Evolutionary conservation across 2,888 invertebrate species (phyloP), one percentile per base, ranked within the genome.

Genomic region (Graphium colonna): DNA sequence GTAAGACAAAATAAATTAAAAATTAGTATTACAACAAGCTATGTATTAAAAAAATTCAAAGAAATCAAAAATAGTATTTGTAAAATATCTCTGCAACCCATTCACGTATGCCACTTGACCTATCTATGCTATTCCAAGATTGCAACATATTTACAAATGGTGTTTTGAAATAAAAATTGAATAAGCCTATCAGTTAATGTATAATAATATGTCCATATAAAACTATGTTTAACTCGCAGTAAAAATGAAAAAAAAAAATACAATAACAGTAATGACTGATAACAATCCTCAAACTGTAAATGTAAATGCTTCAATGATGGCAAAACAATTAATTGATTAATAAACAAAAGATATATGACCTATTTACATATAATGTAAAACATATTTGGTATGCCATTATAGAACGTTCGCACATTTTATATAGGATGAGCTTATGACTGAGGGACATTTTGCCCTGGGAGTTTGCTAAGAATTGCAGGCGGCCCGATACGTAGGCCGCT

Each of bases 231-330:
- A 28, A 51, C 13, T 4, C 36, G n/a, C 12, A 36, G 13, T 36
- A n/a, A 31, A 7, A 31, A 31, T 21, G 21, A 21, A 50, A 43
- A 43, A 41, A 15, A 36, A 49, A 49, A 31, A 18, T 31, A 28
- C 48, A 49, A 49, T 45, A 40, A 45, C 18, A 18, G 36, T 45
- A 54, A 31, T 41, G 53, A 54, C 44, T 49, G 49, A 13, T 45
- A 54, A 49, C 49, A 45, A 44, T 18, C 43, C 42, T 52, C 17
- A 38, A 45, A 54, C 44, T 45, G 45, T 49, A 54, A 54, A 54
- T 45, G 45, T 49, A 54, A 54, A 54, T 54, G 44, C 53, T 49
- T 54, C 15, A 15, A 45, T 44, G 18, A 49, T 49, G 53, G 49
- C 53, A 26, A 49, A 43, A 47, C 43, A 39, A 43, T 16, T 39